phyloP scores from a whole-genome alignment of 2,797 vertebrate genomes.

The Lepilemur ruficaudatus region DNA sequence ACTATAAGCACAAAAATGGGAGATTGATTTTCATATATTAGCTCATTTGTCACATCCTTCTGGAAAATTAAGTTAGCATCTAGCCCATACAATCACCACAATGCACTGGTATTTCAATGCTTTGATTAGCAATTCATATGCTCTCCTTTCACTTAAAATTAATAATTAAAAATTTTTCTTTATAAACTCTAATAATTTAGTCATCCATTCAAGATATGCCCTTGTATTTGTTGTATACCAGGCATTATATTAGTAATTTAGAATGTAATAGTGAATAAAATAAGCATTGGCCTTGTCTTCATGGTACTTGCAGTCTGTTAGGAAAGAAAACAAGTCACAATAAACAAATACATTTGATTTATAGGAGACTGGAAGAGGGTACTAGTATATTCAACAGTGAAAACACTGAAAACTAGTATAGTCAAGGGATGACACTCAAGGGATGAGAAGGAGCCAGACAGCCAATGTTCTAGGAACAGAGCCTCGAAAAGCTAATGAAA shows the following conservation, averaged over 20 bases:
- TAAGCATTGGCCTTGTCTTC: not conserved
- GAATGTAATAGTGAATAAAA: not conserved
- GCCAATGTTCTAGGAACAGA: not conserved
- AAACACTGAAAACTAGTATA: not conserved
- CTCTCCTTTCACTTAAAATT: slow-evolving; percentile 60
- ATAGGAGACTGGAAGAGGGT: not conserved
- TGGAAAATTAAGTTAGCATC: slow-evolving; percentile 18
- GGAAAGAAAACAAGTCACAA: not conserved
- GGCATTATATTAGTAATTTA: not conserved
- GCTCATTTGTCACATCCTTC: slow-evolving; percentile 73
- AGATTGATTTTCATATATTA: slow-evolving; percentile 64
- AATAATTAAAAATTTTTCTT: not conserved
- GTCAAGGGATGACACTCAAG: not conserved
- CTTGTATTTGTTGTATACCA: not conserved
- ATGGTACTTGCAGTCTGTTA: not conserved
- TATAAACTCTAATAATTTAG: not conserved
- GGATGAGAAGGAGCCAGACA: not conserved
- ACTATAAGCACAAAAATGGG: slow-evolving; percentile 66
- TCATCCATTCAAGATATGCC: not conserved
- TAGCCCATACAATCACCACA: slow-evolving; percentile 76
- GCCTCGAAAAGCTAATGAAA: not conserved
- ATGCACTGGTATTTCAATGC: slow-evolving; percentile 71
- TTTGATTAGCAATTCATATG: slow-evolving; percentile 59
- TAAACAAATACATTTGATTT: not conserved
- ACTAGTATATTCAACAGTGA: not conserved